Evolutionary conservation across 2,888 invertebrate genomes (phyloP).

Genomic region (Protonemura montana): DNA sequence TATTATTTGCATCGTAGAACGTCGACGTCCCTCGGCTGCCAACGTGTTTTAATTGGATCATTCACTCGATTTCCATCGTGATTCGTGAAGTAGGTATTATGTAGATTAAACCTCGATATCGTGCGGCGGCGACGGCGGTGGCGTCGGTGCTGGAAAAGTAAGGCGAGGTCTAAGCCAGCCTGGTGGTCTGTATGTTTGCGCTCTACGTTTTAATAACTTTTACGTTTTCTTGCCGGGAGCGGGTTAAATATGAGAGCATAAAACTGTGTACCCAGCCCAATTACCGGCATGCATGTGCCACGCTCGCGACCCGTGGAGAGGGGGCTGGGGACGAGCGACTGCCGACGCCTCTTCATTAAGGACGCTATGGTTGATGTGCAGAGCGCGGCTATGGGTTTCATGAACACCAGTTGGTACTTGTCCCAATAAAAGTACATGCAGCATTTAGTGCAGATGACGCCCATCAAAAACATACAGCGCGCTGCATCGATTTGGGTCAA

Average conservation of each 20-base stretch:
- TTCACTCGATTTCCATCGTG: not conserved
- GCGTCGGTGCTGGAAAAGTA: not conserved
- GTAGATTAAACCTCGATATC: not conserved
- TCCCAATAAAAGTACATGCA: not conserved
- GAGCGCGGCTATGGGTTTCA: not conserved
- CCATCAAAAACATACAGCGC: not conserved
- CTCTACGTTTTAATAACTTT: not conserved
- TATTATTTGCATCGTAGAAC: not conserved
- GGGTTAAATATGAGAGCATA: not conserved
- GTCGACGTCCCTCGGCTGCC: not conserved
- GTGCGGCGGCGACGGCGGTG: too few relatives aligned
- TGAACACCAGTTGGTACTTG: not conserved
- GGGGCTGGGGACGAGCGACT: not conserved
- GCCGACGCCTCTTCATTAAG: not conserved
- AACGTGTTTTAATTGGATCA: not conserved
- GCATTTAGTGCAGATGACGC: not conserved
- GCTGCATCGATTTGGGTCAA: conserved; percentile 12
- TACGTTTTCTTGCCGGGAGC: not conserved
- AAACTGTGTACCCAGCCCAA: conserved; percentile 12
- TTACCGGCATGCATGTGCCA: not conserved
- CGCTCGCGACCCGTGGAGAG: not conserved
- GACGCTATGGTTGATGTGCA: not conserved
- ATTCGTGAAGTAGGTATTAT: not conserved
- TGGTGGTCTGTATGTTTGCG: not conserved
- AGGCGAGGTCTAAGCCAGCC: not conserved